Base-by-base conservation (phyloP, 1,140 invertebrate species). In the Zeugodacus cucurbitae region DNA sequence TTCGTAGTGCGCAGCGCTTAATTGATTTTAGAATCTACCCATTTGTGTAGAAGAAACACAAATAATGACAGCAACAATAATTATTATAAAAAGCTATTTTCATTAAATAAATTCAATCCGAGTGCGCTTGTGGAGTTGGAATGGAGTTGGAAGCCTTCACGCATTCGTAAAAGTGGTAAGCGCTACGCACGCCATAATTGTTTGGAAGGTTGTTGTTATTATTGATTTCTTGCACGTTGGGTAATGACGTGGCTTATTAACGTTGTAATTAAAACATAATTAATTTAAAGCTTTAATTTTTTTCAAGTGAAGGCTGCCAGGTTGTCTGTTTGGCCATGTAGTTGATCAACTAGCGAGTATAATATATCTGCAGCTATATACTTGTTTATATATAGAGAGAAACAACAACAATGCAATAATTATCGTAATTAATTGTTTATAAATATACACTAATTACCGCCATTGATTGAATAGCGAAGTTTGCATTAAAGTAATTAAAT, bases 1-100 rank as follows among this genome's bases (percentile, higher is more conserved):
- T 87, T 58, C 14, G n/a, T 82, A 54, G 10, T 74, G 32, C 37
- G 54, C 29, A n/a, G 44, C 29, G 22, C 86, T 87, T 58, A 87
- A 87, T 87, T 87, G 86, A 59, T 57, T 87, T 87, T 87, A 59
- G 54, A 26, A 58, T 57, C n/a, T n/a, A 59, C 29, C 22, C n/a
- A 29, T 1, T 29, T 48, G 26, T 10, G 26, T 5, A 82, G 29
- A 70, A 11, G 4, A 70, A 70, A 70, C 22, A 37, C 0, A 32
- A 32, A 32, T 70, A 70, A 70, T 32, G 5, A 3, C 20, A 17
- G 22, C 34, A 70, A 70, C 11, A 32, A 70, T 32, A 3, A 54
- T 3, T 54, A 4, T 74, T 44, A 37, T 32, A 70, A 29, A 34
- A 70, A 70, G 29, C 8, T 41, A 44, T 54, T 54, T 54, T 54